Base-by-base conservation (phyloP, 2,888 invertebrate species). In the Coleophora flavipennella region DNA sequence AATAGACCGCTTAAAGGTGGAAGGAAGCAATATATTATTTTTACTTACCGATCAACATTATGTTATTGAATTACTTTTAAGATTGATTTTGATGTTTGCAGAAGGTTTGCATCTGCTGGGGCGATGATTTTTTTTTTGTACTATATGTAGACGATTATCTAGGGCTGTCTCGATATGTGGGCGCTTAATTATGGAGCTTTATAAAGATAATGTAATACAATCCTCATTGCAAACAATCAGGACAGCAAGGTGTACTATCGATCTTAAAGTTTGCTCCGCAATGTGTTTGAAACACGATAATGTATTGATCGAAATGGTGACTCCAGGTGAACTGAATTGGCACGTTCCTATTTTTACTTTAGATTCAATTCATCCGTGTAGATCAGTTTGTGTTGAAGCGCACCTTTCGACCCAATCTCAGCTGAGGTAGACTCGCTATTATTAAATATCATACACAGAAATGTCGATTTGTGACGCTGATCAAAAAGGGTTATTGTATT, bases 1-100 rank as follows among this genome's bases (percentile, higher is more conserved):
- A 58, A 55, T 51, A 50, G 48, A n/a, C n/a, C n/a, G n/a, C n/a
- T 68, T 62, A 67, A 81, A 81, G 81, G 81, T 84, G 83, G 71
- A 74, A 83, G 83, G 83, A 84, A 84, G 83, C 75, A 75, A 84
- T 81, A 79, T 67, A 75, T 83, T 78, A 76, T 66, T 64, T 72
- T 73, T 73, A 71, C 66, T 62, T 56, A 53, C 57, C 68, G 69
- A 78, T 81, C 73, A 62, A 74, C 77, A 76, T 81, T 80, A 79
- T 75, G 83, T 83, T 84, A 84, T 83, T 80, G 81, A 79, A 83
- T 83, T 81, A 81, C 83, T 80, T 71, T 75, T 65, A 62, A 77
- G 72, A 75, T 73, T 77, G 72, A 78, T 76, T 75, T 64, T 59
- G 62, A 65, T 73, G 66, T 75, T 80, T 77, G 76, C 73, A 69